phyloP scores from a whole-genome alignment of 2,797 vertebrate genomes.

The Pampus argenteus region DNA sequence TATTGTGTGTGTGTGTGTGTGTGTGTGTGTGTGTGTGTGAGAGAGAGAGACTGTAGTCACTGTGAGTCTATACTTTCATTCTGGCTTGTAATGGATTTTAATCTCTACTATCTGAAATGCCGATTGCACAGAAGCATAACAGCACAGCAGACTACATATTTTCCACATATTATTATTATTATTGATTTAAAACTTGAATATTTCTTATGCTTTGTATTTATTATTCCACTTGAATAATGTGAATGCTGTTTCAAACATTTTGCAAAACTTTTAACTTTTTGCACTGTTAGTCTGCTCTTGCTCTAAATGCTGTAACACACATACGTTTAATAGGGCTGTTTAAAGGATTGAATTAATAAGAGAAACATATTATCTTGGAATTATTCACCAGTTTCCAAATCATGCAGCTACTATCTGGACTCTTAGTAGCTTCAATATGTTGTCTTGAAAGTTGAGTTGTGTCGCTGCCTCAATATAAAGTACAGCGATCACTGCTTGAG shows the following conservation, averaged over 20 bases:
- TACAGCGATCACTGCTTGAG: no score
- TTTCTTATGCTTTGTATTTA: conserved; percentile 39
- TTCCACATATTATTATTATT: neutral
- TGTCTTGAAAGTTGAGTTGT: no score
- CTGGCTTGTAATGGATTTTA: neutral
- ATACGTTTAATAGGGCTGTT: neutral
- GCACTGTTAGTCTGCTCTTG: neutral
- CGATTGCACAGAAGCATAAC: neutral
- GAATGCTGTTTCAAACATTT: conserved; percentile 20
- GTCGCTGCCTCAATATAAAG: no score
- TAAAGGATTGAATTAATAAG: neutral
- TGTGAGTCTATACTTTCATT: no score
- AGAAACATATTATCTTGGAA: neutral
- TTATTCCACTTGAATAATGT: conserved; percentile 18
- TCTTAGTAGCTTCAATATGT: no score
- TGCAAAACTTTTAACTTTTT: conserved; percentile 34
- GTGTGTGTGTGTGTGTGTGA: no score
- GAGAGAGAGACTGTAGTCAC: no score
- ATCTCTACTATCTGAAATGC: neutral
- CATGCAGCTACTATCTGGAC: no score
- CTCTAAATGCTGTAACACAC: neutral
- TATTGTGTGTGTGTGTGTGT: neutral
- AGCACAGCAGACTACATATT: neutral
- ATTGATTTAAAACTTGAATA: neutral
- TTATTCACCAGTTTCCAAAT: neutral